These are phyloP conservation scores for Stenodema calcarata DNA, from an alignment of 2,888 invertebrate species.

Conservation along the genomic window DNA sequence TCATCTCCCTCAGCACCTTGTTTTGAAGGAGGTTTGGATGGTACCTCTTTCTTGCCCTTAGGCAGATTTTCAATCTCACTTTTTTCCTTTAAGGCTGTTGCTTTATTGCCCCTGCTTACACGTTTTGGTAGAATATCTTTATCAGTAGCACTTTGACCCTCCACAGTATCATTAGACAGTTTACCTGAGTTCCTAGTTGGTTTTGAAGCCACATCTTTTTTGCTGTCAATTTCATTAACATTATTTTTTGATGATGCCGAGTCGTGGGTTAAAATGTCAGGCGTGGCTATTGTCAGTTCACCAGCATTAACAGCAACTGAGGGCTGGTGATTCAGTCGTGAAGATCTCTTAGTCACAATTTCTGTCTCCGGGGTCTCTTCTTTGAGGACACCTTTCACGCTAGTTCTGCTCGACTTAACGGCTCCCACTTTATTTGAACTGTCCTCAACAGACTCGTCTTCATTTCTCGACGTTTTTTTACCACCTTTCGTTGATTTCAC, in stretches of 20 bases:
- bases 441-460: neutral
- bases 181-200: neutral
- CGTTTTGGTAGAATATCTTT: neutral
- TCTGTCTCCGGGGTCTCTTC: neutral
- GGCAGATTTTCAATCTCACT: neutral
- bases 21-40: neutral
- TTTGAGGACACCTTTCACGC: neutral
- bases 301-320: neutral
- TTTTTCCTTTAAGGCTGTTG: neutral
- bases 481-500: neutral
- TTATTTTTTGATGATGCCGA: neutral
- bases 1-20: neutral
- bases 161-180: neutral
- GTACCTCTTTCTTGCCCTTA: neutral
- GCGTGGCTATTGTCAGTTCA: neutral
- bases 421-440: neutral
- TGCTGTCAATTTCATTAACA: neutral
- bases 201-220: neutral
- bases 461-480: neutral
- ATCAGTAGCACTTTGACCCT: neutral
- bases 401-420: neutral
- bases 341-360: neutral
- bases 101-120: neutral
- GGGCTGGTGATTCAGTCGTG: neutral
- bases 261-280: neutral